Base-by-base conservation (phyloP, 2,113 vertebrate genomes). In the Siniperca chuatsi region DNA sequence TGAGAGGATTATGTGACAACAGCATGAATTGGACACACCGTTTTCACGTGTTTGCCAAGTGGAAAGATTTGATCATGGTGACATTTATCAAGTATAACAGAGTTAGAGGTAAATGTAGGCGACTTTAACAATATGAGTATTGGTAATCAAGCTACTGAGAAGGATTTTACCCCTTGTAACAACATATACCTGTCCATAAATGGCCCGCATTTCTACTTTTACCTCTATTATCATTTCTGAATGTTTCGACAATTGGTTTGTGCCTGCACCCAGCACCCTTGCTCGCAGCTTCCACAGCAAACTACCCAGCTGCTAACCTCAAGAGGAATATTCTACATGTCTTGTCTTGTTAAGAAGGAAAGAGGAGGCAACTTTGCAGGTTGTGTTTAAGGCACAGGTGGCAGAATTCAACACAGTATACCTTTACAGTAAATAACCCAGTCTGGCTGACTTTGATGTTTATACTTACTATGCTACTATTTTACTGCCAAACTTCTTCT, bases 1-100 rank as follows among this genome's bases (percentile, higher is more conserved):
- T 8, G 69, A 71, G 13, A 29, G 75, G 81, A 87, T 87, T 75
- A 87, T 2, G 29, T 18, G 33, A 82, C 65, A 42, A 57, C 50
- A 25, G 42, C 18, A 8, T 2, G 58, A 11, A 81, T 58, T 52
- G 50, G 54, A 83, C 62, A 74, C 68, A 25, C 5, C 58, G n/a
- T 65, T 84, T 81, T 58, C 61, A 74, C 46, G 8, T 52, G 50
- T 76, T n/a, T 13, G 64, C 10, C 33, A 78, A 25, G 20, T 67
- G 54, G 37, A 67, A 60, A 29, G 33, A 68, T 54, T 67, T 54
- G 42, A 82, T 74, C 40, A 5, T 20, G n/a, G 71, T 21, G 12
- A 21, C 18, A 1, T 74, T 74, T 40, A 37, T 60, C 12, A 52
- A 64, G 15, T 5, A 48, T 7, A 21, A 48, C 6, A 21, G 8